Evolutionary conservation across 2,888 invertebrate genomes (phyloP), one percentile per base, ranked within the genome.

Genomic region (Ennomos erosarius): DNA sequence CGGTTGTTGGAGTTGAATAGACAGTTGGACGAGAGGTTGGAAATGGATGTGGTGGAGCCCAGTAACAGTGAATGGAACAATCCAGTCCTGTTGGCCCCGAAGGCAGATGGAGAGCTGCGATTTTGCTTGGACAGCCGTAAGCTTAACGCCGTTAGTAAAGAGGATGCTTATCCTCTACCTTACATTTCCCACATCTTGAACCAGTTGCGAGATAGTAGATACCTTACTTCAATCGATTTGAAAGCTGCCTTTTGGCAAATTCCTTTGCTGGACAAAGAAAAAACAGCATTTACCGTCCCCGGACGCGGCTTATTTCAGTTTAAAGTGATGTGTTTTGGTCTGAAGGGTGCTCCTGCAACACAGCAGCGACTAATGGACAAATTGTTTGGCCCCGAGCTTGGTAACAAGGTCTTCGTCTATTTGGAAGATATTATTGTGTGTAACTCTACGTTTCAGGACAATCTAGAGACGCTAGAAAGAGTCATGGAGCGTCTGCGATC

Each of bases 51-150:
- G 0, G 40, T 67, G 1, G 65, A 67, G 26, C 50, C 55, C 0
- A 62, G 61, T 33, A 55, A 59, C 10, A 64, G 64, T 13, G 47
- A 56, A 0, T 67, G 70, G 68, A 62, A 58, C 8, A 64, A 61
- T 0, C 67, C 68, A 0, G 63, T 67, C 0, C 13, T 65, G 0
- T 1, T 70, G 0, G 52, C 55, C 0, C 26, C 45, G 0, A 70
- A 70, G 42, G 62, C 63, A 9, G 47, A 69, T 71, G 26, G 26
- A 26, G 26, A 26, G 4, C 26, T 26, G 4, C 26, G 26, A 26
- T 26, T 26, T 26, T 26, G 71, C 36, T 50, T 72, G 0, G 70
- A 73, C 47, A 67, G 66, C 26, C 47, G 71, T 0, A 68, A 71
- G 36, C 38, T 70, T 0, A 71, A 71, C 16, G 57, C 62, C 1